Evolutionary conservation across 2,797 vertebrate species (phyloP).

Genomic region (Hypotaenidia philippensis): DNA sequence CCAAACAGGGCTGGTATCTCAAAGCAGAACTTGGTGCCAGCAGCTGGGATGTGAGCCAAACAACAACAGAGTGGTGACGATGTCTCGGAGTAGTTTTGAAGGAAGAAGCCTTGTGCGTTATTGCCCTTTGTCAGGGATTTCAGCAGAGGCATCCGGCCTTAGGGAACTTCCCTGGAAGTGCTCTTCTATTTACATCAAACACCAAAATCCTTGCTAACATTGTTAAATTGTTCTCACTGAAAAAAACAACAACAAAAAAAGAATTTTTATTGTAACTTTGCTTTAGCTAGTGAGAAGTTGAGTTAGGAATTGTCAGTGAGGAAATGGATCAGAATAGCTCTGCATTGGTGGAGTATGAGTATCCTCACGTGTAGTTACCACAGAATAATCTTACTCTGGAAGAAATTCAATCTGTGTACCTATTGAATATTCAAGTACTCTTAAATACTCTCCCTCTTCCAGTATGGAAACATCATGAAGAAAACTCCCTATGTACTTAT

Average conservation of each 20-base stretch:
- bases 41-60: neutral
- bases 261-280: neutral
- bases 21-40: neutral
- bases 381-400: neutral
- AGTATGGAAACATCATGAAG: neutral
- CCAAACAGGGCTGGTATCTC: neutral
- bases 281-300: neutral
- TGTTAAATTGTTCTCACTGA: neutral
- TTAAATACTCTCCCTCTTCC: neutral
- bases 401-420: neutral
- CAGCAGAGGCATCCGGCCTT: neutral
- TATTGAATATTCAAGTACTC: neutral
- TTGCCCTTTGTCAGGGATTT: neutral
- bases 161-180: neutral
- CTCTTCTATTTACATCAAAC: neutral
- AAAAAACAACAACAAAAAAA: neutral
- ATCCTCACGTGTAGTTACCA: neutral
- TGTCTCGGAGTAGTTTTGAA: neutral
- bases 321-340: neutral
- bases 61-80: rapidly evolving
- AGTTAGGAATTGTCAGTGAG: neutral
- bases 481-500: neutral
- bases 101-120: neutral
- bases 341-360: neutral
- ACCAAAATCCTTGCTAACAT: neutral